phyloP scores from a whole-genome alignment of 64 coral and sea anemone species.

The Stichodactyla helianthus region DNA sequence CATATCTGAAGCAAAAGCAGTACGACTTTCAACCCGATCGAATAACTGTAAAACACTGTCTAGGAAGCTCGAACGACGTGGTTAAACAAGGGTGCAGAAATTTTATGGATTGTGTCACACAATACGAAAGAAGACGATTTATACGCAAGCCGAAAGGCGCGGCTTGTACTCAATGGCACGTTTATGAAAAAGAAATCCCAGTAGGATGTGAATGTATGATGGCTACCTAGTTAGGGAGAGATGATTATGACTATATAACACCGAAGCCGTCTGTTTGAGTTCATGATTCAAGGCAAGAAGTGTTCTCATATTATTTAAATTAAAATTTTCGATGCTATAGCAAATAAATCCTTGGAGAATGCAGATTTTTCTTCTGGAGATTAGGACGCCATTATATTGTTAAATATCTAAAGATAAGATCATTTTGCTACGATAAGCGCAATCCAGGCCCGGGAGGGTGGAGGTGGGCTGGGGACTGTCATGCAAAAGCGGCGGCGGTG shows the following conservation, averaged over 20 bases:
- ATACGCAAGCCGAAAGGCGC: neutral
- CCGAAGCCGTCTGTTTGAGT: neutral
- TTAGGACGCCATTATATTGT: neutral
- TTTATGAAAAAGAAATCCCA: neutral
- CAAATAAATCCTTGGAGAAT: too few species aligned
- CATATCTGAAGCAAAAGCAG: neutral
- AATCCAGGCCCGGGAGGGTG: too few species aligned
- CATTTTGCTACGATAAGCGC: too few species aligned
- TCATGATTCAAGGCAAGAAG: neutral
- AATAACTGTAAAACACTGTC: slow-evolving; percentile 17
- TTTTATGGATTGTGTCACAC: neutral
- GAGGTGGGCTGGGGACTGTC: too few species aligned
- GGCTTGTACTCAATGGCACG: neutral
- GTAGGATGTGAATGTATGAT: slow-evolving; percentile 24
- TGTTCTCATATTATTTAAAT: neutral
- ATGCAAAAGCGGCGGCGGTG: too few species aligned
- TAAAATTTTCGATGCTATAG: neutral
- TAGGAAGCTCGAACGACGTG: neutral
- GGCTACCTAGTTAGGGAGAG: neutral
- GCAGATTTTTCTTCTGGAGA: neutral
- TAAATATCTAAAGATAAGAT: too few species aligned
- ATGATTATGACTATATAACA: neutral
- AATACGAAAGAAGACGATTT: slow-evolving; percentile 7
- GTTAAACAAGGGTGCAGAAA: neutral
- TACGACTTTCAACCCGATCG: slow-evolving; percentile 18